Conservation (phyloP, 2,888 invertebrate genomes). For the Acholoe squamosa region DNA sequence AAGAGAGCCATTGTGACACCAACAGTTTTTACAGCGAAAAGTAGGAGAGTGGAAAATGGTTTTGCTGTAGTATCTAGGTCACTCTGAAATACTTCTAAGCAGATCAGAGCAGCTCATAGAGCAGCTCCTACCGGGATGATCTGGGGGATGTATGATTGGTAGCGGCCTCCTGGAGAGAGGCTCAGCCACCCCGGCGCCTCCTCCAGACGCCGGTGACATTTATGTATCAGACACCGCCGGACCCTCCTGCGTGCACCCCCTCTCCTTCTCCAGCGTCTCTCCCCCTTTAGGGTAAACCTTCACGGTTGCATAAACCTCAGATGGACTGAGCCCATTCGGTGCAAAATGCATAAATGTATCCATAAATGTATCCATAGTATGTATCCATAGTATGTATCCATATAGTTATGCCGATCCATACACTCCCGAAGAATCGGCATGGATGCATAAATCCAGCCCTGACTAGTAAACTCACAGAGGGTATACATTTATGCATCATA, state of each 20-base stretch:
- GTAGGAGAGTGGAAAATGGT: not conserved
- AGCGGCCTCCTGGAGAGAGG: slow-evolving; percentile 28
- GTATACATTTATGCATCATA: no score
- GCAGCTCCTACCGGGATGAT: slow-evolving; percentile 26
- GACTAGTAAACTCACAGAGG: no score
- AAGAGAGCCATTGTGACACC: not conserved
- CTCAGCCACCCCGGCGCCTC: slow-evolving; percentile 22
- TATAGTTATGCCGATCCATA: no score
- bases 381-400: no score
- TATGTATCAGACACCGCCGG: slow-evolving; percentile 34
- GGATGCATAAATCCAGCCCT: no score
- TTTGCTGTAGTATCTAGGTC: not conserved
- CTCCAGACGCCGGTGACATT: slow-evolving; percentile 27
- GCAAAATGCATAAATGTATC: not conserved
- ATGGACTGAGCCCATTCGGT: no score
- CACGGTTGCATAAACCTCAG: no score
- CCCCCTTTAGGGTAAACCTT: not conserved
- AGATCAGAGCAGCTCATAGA: not conserved
- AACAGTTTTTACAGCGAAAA: not conserved
- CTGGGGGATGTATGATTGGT: slow-evolving; percentile 30
- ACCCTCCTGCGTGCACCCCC: not conserved
- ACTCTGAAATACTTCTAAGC: not conserved
- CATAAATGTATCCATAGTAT: no score
- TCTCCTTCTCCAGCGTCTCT: not conserved
- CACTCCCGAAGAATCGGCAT: no score